phyloP scores from a whole-genome alignment of 2,113 vertebrate species.

The Parus major region DNA sequence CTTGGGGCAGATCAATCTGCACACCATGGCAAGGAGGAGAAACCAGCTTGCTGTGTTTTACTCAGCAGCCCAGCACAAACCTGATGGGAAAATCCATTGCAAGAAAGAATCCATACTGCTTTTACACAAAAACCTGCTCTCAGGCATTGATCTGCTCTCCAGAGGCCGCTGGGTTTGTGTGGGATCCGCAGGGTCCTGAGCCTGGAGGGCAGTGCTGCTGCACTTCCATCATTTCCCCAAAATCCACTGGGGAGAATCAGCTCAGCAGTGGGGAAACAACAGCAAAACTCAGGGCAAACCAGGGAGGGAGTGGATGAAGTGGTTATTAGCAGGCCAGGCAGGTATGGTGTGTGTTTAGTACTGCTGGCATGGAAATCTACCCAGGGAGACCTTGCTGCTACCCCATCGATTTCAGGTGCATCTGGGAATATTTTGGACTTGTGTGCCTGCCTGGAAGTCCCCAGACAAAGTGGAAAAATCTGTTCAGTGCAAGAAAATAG shows the following conservation, averaged over 20 bases:
- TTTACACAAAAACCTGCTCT: neutral
- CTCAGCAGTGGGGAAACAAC: neutral
- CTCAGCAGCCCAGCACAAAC: neutral
- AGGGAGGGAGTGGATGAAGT: neutral
- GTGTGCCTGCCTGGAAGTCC: neutral
- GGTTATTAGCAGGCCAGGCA: neutral
- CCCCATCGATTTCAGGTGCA: neutral
- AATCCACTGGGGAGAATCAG: neutral
- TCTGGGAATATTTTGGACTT: neutral
- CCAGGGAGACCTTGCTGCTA: neutral
- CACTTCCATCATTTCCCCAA: neutral
- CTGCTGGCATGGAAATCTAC: neutral
- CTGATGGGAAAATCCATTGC: neutral
- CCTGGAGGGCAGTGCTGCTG: neutral
- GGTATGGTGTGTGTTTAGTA: neutral
- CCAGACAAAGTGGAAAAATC: constrained; percentile 1
- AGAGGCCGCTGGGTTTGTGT: neutral
- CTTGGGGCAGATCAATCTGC: neutral
- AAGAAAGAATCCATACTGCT: neutral
- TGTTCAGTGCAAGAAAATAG: neutral
- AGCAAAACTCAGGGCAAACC: neutral
- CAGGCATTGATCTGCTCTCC: neutral
- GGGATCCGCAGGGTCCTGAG: neutral
- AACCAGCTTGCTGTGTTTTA: neutral
- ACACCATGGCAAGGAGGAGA: neutral